Evolutionary conservation across 2,797 vertebrate species (phyloP), one percentile per base, ranked within the genome.

Genomic region (Crax fasciolata): DNA sequence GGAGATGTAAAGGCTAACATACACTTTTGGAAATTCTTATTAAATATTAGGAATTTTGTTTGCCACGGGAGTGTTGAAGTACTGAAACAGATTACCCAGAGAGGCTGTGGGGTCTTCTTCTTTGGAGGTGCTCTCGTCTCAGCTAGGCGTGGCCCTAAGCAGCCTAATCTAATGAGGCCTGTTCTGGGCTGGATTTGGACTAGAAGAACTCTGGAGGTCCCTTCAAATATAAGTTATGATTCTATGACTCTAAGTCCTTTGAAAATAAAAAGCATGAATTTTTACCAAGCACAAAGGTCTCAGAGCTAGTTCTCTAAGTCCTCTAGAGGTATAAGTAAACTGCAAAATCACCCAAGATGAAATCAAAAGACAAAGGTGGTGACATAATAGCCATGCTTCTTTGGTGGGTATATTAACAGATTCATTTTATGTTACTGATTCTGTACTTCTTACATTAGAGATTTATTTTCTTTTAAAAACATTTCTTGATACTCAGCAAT

Each of bases 81-180:
- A 28, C 10, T 35, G 51, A 68, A 83, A 61, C 16, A 63, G 6
- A 2, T 81, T 81, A 72, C 11, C 16, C 30, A 76, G 46, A 44
- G 5, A 65, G 9, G 30, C 19, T 57, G 13, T 46, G 28, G 25
- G 57, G 41, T 55, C 48, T 13, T 12, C 27, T 39, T 51, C 43
- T 51, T 46, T 70, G 30, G 23, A 82, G 1, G 0, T 65, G 38
- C 4, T 65, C 0, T 1, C 35, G 58, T 43, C 25, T 16, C 17
- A 39, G 3, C 1, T 62, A n/a, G 44, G 61, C 2, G 2, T 19
- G 44, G 8, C 3, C 18, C 12, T 52, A 8, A 12, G 38, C 30
- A 43, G 6, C 20, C 30, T 68, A 24, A 39, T 49, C 25, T 61
- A 35, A 51, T 20, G 23, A 43, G 23, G 67, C 20, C 12, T 48